A percentile compares a stretch with the other conserved stretches of the same genome.
Conservation (phyloP, 1,140 invertebrate genomes). For the Brachionus koreanus region DNA sequence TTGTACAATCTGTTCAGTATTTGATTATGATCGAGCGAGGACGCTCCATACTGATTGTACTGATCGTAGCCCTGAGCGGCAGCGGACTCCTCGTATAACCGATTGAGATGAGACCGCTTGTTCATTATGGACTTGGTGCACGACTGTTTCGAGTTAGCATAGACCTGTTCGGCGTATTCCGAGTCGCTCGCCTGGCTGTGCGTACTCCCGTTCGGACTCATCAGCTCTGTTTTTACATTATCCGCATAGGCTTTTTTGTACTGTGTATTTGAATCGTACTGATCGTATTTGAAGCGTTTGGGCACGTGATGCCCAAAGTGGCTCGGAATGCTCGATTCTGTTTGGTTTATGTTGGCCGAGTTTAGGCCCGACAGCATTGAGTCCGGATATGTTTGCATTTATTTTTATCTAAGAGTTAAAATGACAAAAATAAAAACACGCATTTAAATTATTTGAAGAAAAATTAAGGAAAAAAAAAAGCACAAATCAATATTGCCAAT, state of each 20-base stretch:
- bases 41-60: neutral
- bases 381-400: slow-evolving; percentile 36
- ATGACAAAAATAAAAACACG: neutral
- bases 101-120: slow-evolving; percentile 6
- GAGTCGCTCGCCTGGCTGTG: neutral
- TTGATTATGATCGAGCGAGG: neutral
- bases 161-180: neutral
- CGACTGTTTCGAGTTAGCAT: neutral
- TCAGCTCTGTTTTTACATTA: neutral
- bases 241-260: neutral
- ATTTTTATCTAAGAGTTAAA: neutral
- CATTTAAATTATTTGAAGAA: neutral
- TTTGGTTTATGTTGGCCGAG: neutral
- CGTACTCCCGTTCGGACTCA: neutral
- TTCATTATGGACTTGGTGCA: slow-evolving; percentile 21
- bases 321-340: neutral
- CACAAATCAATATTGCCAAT: neutral
- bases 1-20: neutral
- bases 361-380: neutral
- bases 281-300: slow-evolving; percentile 26
- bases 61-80: neutral
- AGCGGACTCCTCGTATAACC: neutral
- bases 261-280: neutral
- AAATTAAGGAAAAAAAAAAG: neutral
- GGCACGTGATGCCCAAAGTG: neutral